Base-by-base conservation (phyloP, 2,797 vertebrate species). In the Ataeniobius toweri region DNA sequence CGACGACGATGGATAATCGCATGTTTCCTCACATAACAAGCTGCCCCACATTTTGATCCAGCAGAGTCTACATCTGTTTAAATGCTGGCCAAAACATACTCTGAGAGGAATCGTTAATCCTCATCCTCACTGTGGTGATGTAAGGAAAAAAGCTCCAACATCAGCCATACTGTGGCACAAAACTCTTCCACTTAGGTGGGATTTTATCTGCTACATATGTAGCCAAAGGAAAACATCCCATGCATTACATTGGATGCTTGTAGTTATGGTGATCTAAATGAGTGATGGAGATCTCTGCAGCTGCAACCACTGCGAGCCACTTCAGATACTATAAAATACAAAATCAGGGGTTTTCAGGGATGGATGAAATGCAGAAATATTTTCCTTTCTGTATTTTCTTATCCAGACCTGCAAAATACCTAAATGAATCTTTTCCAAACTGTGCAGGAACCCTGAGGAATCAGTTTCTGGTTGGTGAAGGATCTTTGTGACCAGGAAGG, bases 401-500 rank as follows among this genome's bases (percentile, higher is more conserved):
- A 58, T 58, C 3, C n/a, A 58, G 36, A 4, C 36, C 36, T 36
- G 36, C 36, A 36, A 36, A 36, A 36, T 36, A 36, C 36, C 36
- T 36, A 36, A 3, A 36, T 36, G 3, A 36, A 36, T 36, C 12
- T 51, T 16, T 51, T 51, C 12, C 13, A 51, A 14, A 51, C 50
- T 51, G 50, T 14, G 50, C 12, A 51, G 50, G 50, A 51, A 83
- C 58, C 79, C 61, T 51, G 82, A 85, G 76, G 85, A 85, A 79
- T 59, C 83, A 2, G 61, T 48, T 82, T 39, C 73, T 73, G 65
- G 73, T 80, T 81, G 78, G 48, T 74, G 73, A 84, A 91, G 89
- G 88, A 92, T 92, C 91, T 92, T 91, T 90, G 90, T 80, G 81
- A 90, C 87, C 85, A 89, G 91, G 90, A 92, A 93, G 92, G 92